phyloP scores from a whole-genome alignment of 2,797 vertebrate genomes.

The Percopsis omiscomaycus region DNA sequence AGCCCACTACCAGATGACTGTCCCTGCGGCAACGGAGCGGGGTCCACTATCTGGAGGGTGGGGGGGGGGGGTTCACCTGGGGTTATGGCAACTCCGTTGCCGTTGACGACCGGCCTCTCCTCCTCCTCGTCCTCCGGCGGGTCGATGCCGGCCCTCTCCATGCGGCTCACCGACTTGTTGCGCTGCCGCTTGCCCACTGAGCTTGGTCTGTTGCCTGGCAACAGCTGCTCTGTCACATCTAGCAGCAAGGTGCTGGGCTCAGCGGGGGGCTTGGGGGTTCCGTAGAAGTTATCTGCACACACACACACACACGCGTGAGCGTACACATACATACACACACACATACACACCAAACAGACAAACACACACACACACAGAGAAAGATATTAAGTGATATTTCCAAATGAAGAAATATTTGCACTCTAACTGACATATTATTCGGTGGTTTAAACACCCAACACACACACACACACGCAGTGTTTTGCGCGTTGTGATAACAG shows the following conservation, averaged over 20 bases:
- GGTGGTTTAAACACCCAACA: neutral
- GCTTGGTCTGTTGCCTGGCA: conserved; percentile 93
- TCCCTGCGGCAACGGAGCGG: too few relatives aligned
- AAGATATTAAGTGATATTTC: neutral
- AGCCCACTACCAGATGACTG: too few relatives aligned
- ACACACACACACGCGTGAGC: conserved; percentile 6
- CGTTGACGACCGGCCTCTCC: conserved; percentile 91
- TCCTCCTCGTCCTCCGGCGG: conserved; percentile 96
- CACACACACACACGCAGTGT: conserved; percentile 3
- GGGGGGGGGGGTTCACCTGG: conserved; percentile 83
- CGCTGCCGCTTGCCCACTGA: conserved; percentile 94
- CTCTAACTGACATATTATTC: too few relatives aligned
- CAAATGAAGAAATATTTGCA: too few relatives aligned
- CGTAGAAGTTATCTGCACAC: conserved; percentile 94
- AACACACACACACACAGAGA: neutral
- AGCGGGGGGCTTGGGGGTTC: conserved; percentile 94
- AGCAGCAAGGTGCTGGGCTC: conserved; percentile 90
- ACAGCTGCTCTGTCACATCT: conserved; percentile 96
- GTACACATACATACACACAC: conserved; percentile 8
- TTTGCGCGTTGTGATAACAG: too few relatives aligned
- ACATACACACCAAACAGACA: neutral
- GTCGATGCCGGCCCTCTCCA: conserved; percentile 95
- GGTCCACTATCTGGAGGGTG: too few relatives aligned
- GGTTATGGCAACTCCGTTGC: conserved; percentile 87
- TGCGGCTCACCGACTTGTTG: conserved; percentile 98